phyloP scores from a whole-genome alignment of 1,140 invertebrate species.

The Ceratina australensis region DNA sequence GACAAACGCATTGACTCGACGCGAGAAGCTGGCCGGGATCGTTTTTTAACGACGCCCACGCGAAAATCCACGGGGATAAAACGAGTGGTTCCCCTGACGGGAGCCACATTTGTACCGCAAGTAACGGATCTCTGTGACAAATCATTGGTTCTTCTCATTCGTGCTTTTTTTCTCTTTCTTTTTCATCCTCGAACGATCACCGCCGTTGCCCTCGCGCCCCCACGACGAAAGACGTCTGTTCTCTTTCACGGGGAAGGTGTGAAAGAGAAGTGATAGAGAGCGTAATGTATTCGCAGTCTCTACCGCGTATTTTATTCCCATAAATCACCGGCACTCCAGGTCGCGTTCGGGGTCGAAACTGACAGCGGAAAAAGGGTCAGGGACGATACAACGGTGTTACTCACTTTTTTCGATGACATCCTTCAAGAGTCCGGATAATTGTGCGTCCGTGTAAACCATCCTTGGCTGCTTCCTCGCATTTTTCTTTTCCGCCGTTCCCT shows the following conservation, averaged over 20 bases:
- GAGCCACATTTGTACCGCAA: conserved; percentile 40
- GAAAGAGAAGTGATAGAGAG: conserved; percentile 4
- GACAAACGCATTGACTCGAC: conserved; percentile 15
- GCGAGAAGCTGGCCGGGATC: not conserved
- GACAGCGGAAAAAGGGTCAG: not conserved
- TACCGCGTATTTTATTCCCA: conserved; percentile 46
- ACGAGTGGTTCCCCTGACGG: conserved; percentile 3
- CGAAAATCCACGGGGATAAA: conserved; percentile 22
- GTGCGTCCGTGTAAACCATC: conserved; percentile 74
- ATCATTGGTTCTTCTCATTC: conserved; percentile 45
- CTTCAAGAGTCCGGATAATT: conserved; percentile 74
- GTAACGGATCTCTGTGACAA: conserved; percentile 38
- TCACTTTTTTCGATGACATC: conserved; percentile 74
- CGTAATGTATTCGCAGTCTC: conserved; percentile 11
- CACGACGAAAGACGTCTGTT: conserved; percentile 40
- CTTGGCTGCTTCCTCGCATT: conserved; percentile 57
- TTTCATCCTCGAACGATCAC: conserved; percentile 25
- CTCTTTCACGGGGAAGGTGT: not conserved
- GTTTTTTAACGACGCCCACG: conserved; percentile 39
- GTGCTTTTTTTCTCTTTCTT: not conserved
- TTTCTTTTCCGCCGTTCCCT: conserved; percentile 38
- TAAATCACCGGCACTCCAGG: conserved; percentile 50
- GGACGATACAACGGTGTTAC: conserved; percentile 32
- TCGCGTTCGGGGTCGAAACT: no score
- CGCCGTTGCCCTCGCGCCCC: conserved; percentile 6